These are phyloP conservation scores for Sycophaga agraensis DNA, from an alignment of 1,140 invertebrate species.

Conservation along the genomic window DNA sequence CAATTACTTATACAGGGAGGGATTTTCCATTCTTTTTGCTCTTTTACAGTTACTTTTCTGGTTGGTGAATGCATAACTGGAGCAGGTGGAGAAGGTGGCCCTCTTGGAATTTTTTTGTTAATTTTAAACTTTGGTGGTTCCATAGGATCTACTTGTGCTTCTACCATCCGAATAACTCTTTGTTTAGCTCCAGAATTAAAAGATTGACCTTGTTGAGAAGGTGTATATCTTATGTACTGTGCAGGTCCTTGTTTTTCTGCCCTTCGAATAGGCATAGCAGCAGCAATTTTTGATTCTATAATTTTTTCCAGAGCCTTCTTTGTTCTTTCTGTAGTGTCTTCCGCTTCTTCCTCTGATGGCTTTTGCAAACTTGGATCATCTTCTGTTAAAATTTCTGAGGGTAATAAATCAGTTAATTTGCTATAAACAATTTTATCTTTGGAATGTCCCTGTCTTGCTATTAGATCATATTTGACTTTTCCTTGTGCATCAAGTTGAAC, in stretches of 20 bases:
- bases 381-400: slow-evolving; percentile 88
- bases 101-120: slow-evolving; percentile 94
- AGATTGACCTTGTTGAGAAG: slow-evolving; percentile 91
- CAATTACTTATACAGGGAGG: slow-evolving; percentile 99
- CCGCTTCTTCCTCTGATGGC: slow-evolving; percentile 82
- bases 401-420: slow-evolving; percentile 89
- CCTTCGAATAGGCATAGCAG: slow-evolving; percentile 89
- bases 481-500: slow-evolving; percentile 91
- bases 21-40: slow-evolving; percentile 99
- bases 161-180: slow-evolving; percentile 94
- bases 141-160: slow-evolving; percentile 96
- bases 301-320: slow-evolving; percentile 81
- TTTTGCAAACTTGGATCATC: slow-evolving; percentile 86
- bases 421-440: slow-evolving; percentile 98
- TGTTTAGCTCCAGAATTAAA: slow-evolving; percentile 98
- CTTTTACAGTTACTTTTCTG: slow-evolving; percentile 95
- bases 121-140: slow-evolving; percentile 98
- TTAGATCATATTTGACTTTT: slow-evolving; percentile 95
- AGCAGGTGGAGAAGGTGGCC: slow-evolving; percentile 96
- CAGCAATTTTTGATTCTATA: slow-evolving; percentile 86
- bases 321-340: slow-evolving; percentile 85
- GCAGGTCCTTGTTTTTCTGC: slow-evolving; percentile 90
- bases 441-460: slow-evolving; percentile 91
- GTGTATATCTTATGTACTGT: slow-evolving; percentile 97
- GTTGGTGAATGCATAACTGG: slow-evolving; percentile 97